A percentile compares a stretch with the other conserved stretches of the same genome.
Evolutionary conservation across 2,888 invertebrate genomes (phyloP).

Genomic region (Malachius bipustulatus): DNA sequence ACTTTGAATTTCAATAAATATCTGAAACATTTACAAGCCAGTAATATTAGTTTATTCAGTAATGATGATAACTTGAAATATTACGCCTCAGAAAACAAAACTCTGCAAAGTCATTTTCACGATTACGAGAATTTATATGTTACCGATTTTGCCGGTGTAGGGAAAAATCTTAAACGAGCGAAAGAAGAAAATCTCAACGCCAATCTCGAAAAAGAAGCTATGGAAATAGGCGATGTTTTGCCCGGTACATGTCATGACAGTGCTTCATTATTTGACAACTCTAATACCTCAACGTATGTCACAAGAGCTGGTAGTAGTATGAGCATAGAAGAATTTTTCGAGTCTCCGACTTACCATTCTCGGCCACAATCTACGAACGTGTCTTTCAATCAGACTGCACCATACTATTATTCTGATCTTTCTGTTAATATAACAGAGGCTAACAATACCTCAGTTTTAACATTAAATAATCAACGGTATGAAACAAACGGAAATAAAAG

Average conservation of each 20-base stretch:
- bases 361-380: constrained; percentile 35
- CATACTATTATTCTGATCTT: constrained; percentile 78
- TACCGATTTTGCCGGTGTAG: constrained; percentile 13
- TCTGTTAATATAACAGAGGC: constrained; percentile 33
- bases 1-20: constrained; percentile 57
- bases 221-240: no score
- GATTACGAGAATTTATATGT: constrained; percentile 33
- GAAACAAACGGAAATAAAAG: constrained; percentile 48
- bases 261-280: constrained; percentile 26
- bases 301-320: constrained; percentile 21
- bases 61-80: constrained; percentile 12
- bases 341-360: constrained; percentile 21
- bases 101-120: constrained; percentile 19
- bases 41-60: constrained; percentile 30
- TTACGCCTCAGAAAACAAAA: neutral
- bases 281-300: constrained; percentile 28
- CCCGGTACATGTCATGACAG: constrained; percentile 30
- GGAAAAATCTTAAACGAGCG: neutral
- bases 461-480: constrained; percentile 62
- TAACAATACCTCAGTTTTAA: constrained; percentile 27
- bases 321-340: constrained; percentile 22
- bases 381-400: constrained; percentile 47
- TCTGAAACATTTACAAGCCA: constrained; percentile 51
- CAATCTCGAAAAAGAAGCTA: constrained; percentile 26
- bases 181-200: neutral